Base-by-base conservation (phyloP, 2,888 invertebrate genomes). In the Protonemura montana region DNA sequence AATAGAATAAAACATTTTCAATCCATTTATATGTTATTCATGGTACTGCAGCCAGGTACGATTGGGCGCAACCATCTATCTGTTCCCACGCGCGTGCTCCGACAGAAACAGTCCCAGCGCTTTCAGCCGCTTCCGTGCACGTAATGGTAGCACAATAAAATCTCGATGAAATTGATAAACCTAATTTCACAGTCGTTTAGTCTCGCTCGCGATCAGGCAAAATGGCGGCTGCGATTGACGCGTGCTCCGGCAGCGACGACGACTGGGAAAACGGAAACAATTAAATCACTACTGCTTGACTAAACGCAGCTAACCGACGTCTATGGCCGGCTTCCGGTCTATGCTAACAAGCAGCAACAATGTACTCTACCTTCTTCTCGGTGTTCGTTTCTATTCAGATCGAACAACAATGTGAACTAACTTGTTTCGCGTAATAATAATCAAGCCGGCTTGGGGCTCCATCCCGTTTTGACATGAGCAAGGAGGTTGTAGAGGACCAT, bases 231-330 rank as follows among this genome's bases (percentile, higher is more conserved):
- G 78, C 82, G 82, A 83, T 83, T 83, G 82, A 83, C 82, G 82
- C 84, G 84, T 27, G 83, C 83, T 42, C 3, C 41, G n/a, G 13
- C 76, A 27, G 26, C 59, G 26, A 2, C 16, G 76, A 76, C 2
- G 76, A 6, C 7, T 21, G 6, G 5, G 5, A 76, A 76, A 76
- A 76, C 84, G 84, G 84, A 84, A 84, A 84, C 84, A 84, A 84
- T 84, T 84, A 84, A 84, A 84, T 84, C 84, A 13, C 26, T 13
- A 76, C 76, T 84, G 84, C 84, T 84, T 84, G 84, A 84, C 59
- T 84, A 26, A 41, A 41, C 26, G 26, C 30, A 81, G 28, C 26
- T n/a, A 30, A 28, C 30, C 30, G 81, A 81, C 81, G 81, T 29
- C 27, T 78, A 59, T 59, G 16, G 59, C 21, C 13, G 2, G 59